Base-by-base conservation (phyloP, 1,140 invertebrate species). In the Drosophila nebulosa region DNA sequence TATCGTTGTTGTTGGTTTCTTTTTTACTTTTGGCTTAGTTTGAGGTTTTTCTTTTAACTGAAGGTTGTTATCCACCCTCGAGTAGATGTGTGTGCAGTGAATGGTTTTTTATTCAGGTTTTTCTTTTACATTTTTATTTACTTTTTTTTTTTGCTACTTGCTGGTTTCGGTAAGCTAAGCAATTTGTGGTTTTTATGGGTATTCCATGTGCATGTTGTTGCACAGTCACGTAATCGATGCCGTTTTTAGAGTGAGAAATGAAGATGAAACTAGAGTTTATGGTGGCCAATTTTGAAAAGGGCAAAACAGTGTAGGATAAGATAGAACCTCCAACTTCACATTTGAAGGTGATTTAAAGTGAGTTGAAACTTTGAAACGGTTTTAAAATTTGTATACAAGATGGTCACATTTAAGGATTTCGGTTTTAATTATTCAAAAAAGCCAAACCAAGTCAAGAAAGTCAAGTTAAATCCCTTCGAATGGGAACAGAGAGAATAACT, bases 171-270 rank as follows among this genome's bases (percentile, higher is more conserved):
- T 74, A 46, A 64, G 53, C 59, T 26, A 61, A 64, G 66, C 63
- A 66, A 67, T 74, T 74, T 75, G 69, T 55, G 63, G 62, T 21
- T 46, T 46, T 21, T 75, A 62, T 55, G 63, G 63, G 62, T 46
- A 21, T 46, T 21, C 18, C 9, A 18, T 46, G 39, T 46, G 39
- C 39, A 46, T 21, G 39, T 46, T 21, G 39, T 46, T 46, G 16
- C 39, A 46, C 39, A 46, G 39, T 46, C 39, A 46, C 39, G 39
- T 46, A 46, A 46, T 46, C 39, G 39, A 46, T 46, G 39, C 39
- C 39, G 12, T 46, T 46, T 46, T 21, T 46, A 21, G 39, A 46
- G 39, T 46, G 39, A 46, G 39, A 46, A 46, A 46, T 46, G 39
- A 46, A 46, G 39, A 46, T 46, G 16, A 46, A 46, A 16, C 39